Base-by-base conservation (phyloP, 2,888 invertebrate species). In the Salpingus planirostris region DNA sequence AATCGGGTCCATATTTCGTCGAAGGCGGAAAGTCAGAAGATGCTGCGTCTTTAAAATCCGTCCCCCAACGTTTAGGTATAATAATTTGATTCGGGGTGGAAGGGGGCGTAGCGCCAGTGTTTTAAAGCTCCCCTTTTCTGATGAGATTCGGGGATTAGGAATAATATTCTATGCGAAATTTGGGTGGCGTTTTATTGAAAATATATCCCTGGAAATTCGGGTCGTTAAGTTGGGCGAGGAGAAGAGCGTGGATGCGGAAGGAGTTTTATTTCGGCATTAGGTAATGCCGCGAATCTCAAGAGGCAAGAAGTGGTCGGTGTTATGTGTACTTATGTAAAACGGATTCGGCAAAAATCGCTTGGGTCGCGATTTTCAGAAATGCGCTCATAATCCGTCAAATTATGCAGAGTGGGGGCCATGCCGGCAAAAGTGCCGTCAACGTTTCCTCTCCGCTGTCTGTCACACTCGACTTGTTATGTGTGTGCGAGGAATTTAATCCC, bases 331-430 rank as follows among this genome's bases (percentile, higher is more conserved):
- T 55, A 55, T 56, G 54, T 40, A 55, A 53, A 55, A 54, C 50
- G 50, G 51, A 50, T 54, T 51, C 44, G 8, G 23, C 5, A 35
- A 33, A 45, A 51, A 54, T 46, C 50, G 49, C 50, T 50, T 50
- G 49, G 43, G 46, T 50, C 42, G 50, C 50, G 52, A 52, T 55
- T 57, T 56, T 57, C 53, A 41, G 50, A 54, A 55, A 55, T 54
- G 53, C 52, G 47, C 54, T 53, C 52, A 54, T 55, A 56, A 56
- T 55, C 55, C 52, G 51, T 55, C 54, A 55, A 50, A 54, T 55
- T 55, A 57, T 57, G 52, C 56, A 50, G 46, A 47, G 47, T 40
- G 37, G 43, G 36, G 15, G 15, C 22, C 18, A 33, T 27, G 23
- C 18, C 23, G 31, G 29, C 34, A 31, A 31, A 38, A 28, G 25